Base-by-base conservation (phyloP, 37 sponge, comb jelly and placozoan genomes). In the Hexactinellida sp. region DNA sequence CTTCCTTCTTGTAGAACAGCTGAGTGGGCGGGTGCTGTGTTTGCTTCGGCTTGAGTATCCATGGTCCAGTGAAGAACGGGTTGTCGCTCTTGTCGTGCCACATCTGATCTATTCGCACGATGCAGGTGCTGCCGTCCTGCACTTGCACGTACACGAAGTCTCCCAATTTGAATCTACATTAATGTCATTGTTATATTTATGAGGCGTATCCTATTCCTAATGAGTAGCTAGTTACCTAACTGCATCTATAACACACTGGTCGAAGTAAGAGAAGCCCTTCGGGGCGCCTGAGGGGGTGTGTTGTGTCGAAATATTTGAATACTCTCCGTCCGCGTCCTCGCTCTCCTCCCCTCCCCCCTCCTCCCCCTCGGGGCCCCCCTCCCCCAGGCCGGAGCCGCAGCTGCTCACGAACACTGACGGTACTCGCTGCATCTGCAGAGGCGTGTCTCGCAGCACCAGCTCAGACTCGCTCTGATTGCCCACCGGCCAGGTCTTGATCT, bases 121-220 rank as follows among this genome's bases (percentile, higher is more conserved):
- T 90, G 83, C 85, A 96, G 0, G 94, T 91, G n/a, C 52, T n/a
- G n/a, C 88, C 85, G 82, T 94, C 85, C 51, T 96, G 94, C 7
- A 95, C 91, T n/a, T 92, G 41, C 36, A 96, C 90, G 54, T 91
- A 96, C 32, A 96, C 97, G 91, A 71, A 92, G 63, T 96, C 97
- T 86, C 96, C 96, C 21, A 63, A n/a, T 28, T 63, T 63, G 76
- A 63, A 63, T 23, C 76, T 63, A n/a, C 13, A 63, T 21, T 21
- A n/a, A 21, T 63, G 16, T 47, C 52, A 47, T 47, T 47, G 16
- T 47, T 19, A 16, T 47, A 47, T 16, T 19, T 16, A 47, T 47
- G 9, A 47, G 16, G 16, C 52, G 52, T n/a, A n/a, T n/a, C n/a
- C n/a, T n/a, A n/a, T n/a, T n/a, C n/a, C n/a, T n/a, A 41, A 41